phyloP scores from a whole-genome alignment of 2,888 invertebrate species.

The Lacanobia wlatinum region DNA sequence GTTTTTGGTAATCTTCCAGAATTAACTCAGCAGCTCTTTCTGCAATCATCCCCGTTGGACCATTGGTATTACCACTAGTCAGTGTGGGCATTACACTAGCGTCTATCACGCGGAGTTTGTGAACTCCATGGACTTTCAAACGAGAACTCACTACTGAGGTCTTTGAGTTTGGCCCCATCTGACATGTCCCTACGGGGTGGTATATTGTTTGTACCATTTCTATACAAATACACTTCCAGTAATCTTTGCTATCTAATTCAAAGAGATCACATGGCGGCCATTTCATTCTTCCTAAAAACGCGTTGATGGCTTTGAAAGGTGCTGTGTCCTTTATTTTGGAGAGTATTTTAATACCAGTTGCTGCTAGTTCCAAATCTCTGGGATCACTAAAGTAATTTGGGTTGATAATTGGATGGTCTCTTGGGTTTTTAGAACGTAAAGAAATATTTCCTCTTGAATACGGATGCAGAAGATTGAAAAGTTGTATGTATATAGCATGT shows the following conservation, averaged over 20 bases:
- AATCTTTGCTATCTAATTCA: slow-evolving; percentile 70
- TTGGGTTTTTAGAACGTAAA: slow-evolving; percentile 90
- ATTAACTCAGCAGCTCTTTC: slow-evolving; percentile 93
- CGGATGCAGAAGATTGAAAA: slow-evolving; percentile 84
- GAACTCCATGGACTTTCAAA: slow-evolving; percentile 92
- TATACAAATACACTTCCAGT: slow-evolving; percentile 79
- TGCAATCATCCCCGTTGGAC: slow-evolving; percentile 94
- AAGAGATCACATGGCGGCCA: slow-evolving; percentile 72
- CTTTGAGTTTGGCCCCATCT: slow-evolving; percentile 87
- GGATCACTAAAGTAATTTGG: slow-evolving; percentile 89
- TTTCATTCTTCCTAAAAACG: slow-evolving; percentile 70
- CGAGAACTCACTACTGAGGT: slow-evolving; percentile 88
- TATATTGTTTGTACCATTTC: slow-evolving; percentile 90
- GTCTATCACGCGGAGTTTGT: slow-evolving; percentile 93
- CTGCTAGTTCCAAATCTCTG: slow-evolving; percentile 84
- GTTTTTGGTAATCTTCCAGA: neutral
- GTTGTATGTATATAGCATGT: slow-evolving; percentile 74
- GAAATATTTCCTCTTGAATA: slow-evolving; percentile 89
- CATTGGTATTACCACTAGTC: slow-evolving; percentile 95
- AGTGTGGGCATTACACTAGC: slow-evolving; percentile 95
- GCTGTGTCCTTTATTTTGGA: slow-evolving; percentile 68
- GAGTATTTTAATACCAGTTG: slow-evolving; percentile 74
- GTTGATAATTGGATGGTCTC: slow-evolving; percentile 78
- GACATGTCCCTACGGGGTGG: slow-evolving; percentile 93
- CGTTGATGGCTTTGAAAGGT: slow-evolving; percentile 39